phyloP scores from a whole-genome alignment of 2,797 vertebrate species.

The Poecile montanus region DNA sequence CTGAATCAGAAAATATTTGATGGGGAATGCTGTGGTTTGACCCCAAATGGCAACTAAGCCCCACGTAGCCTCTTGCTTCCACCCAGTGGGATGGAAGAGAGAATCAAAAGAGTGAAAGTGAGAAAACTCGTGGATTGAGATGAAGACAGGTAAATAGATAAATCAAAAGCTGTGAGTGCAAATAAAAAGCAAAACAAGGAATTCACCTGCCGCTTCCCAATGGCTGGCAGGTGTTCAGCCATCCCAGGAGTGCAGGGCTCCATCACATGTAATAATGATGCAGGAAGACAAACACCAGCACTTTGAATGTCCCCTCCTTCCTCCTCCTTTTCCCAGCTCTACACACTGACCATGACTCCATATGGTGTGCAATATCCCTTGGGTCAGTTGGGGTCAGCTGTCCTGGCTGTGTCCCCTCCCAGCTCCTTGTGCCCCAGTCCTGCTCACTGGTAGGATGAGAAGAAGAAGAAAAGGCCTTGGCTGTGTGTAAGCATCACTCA shows the following conservation, averaged over 20 bases:
- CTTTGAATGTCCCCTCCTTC: neutral
- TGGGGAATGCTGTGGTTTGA: neutral
- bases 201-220: neutral
- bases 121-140: neutral
- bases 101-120: neutral
- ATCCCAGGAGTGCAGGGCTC: neutral
- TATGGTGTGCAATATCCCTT: neutral
- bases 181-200: neutral
- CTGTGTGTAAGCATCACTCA: neutral
- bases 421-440: neutral
- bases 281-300: neutral
- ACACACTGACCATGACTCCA: neutral
- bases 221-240: neutral
- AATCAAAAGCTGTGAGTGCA: neutral
- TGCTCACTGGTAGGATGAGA: neutral
- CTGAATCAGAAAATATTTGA: neutral
- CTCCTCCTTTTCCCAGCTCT: neutral
- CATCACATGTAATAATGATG: neutral
- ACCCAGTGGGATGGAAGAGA: neutral
- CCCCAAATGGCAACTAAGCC: neutral
- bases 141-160: neutral
- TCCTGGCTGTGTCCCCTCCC: neutral
- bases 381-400: neutral
- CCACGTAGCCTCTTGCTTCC: neutral
- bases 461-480: neutral